Conservation (phyloP, 2,113 vertebrate species). For the Aptenodytes patagonicus region DNA sequence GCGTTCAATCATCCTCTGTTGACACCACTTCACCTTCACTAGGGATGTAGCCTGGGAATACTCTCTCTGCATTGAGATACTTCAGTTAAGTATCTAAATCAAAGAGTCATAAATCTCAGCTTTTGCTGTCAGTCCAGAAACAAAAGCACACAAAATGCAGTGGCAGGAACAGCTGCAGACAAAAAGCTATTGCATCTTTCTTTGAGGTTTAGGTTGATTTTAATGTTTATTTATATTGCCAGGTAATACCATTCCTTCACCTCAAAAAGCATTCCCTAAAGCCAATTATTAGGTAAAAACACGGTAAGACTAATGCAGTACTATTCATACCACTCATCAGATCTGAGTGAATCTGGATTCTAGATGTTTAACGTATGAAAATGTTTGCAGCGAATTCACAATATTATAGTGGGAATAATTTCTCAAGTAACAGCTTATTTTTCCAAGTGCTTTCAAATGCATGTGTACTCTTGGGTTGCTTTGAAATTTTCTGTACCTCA, state of each 20-base stretch:
- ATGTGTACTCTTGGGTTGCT: not conserved
- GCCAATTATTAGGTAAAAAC: not conserved
- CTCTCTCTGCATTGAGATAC: not conserved
- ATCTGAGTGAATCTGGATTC: not conserved
- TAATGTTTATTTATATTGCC: not conserved
- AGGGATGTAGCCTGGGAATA: not conserved
- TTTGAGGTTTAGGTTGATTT: not conserved
- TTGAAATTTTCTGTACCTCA: not conserved
- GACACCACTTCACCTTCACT: not conserved
- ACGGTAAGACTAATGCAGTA: not conserved
- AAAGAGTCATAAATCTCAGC: not conserved
- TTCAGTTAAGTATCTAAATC: not conserved
- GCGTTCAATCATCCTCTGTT: not conserved
- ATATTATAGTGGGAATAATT: not conserved
- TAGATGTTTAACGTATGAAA: not conserved
- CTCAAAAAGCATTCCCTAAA: not conserved
- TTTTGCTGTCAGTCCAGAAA: not conserved
- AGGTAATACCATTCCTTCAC: not conserved
- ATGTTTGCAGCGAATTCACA: not conserved
- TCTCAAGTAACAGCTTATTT: not conserved
- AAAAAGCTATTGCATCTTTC: not conserved
- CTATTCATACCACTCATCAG: not conserved
- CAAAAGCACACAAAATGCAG: not conserved
- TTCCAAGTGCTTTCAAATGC: not conserved
- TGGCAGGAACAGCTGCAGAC: not conserved